Evolutionary conservation across 2,888 invertebrate species (phyloP).

Genomic region (Eilema caniola): DNA sequence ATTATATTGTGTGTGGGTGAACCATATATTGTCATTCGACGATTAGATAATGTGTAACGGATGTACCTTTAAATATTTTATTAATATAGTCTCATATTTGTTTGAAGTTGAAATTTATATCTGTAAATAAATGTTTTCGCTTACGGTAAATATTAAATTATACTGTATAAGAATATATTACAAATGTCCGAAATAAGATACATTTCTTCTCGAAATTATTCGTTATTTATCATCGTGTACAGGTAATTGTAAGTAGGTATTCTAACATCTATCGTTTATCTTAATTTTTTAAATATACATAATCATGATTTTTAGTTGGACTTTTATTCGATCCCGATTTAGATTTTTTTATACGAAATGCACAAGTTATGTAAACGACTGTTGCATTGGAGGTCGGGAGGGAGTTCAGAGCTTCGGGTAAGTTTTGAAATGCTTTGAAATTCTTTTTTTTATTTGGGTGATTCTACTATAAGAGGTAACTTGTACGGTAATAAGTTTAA

Average conservation of each 20-base stretch:
- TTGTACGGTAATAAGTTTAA: too few relatives aligned
- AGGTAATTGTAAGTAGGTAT: constrained; percentile 84
- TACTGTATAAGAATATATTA: constrained; percentile 66
- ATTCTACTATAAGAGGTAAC: too few relatives aligned
- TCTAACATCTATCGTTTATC: constrained; percentile 74
- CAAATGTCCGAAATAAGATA: constrained; percentile 72
- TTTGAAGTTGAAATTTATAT: constrained; percentile 61
- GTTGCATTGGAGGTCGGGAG: background rate
- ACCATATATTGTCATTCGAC: constrained; percentile 63
- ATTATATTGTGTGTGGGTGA: constrained; percentile 60
- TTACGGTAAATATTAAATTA: constrained; percentile 61
- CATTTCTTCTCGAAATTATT: constrained; percentile 71
- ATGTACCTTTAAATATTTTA: constrained; percentile 70
- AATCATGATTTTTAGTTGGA: constrained; percentile 78
- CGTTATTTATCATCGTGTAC: constrained; percentile 83
- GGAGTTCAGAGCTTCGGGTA: background rate
- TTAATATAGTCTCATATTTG: constrained; percentile 61
- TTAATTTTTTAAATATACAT: constrained; percentile 85
- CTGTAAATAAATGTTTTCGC: constrained; percentile 75
- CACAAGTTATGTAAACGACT: background rate
- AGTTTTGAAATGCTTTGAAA: background rate
- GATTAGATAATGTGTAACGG: constrained; percentile 65
- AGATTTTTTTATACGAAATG: background rate
- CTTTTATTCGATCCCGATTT: constrained; percentile 58
- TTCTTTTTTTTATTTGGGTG: too few relatives aligned